These are phyloP conservation scores for Diacarnus erythraeanus DNA, from an alignment of 37 sponge, comb jelly and placozoan species.

Conservation along the genomic window DNA sequence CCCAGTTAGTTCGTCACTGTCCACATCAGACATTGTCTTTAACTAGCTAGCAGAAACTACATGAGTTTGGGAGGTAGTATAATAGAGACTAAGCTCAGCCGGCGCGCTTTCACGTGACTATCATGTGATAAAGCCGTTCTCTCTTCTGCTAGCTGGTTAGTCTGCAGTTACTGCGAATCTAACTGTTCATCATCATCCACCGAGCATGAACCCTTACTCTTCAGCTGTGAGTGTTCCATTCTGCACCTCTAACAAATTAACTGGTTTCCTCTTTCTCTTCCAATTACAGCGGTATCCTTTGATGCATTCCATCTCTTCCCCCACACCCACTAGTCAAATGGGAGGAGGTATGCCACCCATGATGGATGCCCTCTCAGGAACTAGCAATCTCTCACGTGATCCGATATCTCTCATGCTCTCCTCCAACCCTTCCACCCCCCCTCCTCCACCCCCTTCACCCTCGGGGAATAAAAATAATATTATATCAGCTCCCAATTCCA, in stretches of 20 bases:
- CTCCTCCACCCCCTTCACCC: not conserved
- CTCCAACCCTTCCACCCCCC: not conserved
- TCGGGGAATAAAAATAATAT: too few relatives aligned
- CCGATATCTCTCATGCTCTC: conserved; percentile 1
- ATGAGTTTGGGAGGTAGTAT: too few relatives aligned
- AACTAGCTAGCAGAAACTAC: too few relatives aligned
- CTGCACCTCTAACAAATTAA: not conserved
- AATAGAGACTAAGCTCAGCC: not conserved
- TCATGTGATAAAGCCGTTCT: not conserved
- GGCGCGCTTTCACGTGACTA: not conserved
- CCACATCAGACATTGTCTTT: conserved; percentile 11
- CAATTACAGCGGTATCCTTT: not conserved
- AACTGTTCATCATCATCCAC: not conserved
- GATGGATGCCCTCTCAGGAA: not conserved
- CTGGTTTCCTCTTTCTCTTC: not conserved
- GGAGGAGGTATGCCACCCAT: not conserved
- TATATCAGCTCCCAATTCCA: too few relatives aligned
- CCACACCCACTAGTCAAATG: conserved; percentile 5
- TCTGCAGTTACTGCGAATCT: too few relatives aligned
- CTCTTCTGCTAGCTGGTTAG: too few relatives aligned
- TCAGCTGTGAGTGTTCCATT: not conserved
- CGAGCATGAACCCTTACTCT: conserved; percentile 12
- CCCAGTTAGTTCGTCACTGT: conserved; percentile 44
- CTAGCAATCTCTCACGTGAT: not conserved
- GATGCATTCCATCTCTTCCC: not conserved